phyloP scores from a whole-genome alignment of 2,113 vertebrate species.

The Reinhardtius hippoglossoides region DNA sequence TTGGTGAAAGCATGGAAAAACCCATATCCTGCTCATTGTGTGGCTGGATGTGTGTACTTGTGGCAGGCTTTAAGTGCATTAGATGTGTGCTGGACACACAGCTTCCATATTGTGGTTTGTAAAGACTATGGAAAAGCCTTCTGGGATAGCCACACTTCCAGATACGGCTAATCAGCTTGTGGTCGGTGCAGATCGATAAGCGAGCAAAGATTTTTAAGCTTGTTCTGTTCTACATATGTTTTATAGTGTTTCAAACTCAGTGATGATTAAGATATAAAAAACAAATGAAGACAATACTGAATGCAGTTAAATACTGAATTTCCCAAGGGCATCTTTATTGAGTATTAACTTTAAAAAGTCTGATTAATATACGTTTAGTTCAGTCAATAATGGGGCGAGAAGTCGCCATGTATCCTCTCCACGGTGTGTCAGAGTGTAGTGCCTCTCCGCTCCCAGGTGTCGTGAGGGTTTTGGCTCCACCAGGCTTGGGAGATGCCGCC shows the following conservation, averaged over 20 bases:
- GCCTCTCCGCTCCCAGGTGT: conserved; percentile 68
- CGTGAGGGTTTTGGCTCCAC: conserved; percentile 55
- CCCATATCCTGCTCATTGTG: conserved; percentile 89
- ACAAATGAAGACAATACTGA: not conserved
- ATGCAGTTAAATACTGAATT: not conserved
- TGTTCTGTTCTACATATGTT: conserved; percentile 36
- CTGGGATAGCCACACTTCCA: conserved; percentile 70
- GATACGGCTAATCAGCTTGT: conserved; percentile 75
- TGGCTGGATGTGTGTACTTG: conserved; percentile 78
- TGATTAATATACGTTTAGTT: not conserved
- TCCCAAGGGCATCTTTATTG: conserved; percentile 9
- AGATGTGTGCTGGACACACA: conserved; percentile 82
- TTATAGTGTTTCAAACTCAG: conserved; percentile 34
- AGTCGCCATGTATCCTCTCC: conserved; percentile 56
- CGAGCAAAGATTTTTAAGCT: conserved; percentile 51
- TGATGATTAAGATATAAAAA: conserved; percentile 13
- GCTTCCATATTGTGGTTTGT: conserved; percentile 84
- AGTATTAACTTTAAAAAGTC: not conserved
- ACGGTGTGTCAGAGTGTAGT: conserved; percentile 58
- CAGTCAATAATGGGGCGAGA: conserved; percentile 2
- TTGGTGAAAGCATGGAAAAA: conserved; percentile 89
- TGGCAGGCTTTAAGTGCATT: conserved; percentile 81
- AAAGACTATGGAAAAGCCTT: conserved; percentile 79
- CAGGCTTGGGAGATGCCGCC: conserved; percentile 70
- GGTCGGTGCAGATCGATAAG: conserved; percentile 69